Base-by-base conservation (phyloP, 2,797 vertebrate species). In the Myotis myotis region DNA sequence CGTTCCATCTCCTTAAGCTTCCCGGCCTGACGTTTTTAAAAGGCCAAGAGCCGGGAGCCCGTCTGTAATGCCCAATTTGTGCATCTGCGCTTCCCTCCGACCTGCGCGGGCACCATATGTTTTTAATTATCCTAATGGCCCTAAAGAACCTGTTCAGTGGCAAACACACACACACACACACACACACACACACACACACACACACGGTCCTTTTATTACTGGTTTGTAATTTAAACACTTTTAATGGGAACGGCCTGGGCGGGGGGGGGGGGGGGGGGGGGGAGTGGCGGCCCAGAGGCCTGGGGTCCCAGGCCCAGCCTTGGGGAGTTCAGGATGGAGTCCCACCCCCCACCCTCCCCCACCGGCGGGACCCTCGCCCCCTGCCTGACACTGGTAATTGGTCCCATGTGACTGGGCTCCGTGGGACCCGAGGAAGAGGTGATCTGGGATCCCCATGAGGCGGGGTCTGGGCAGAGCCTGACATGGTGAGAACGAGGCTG, bases 61-160 rank as follows among this genome's bases (percentile, higher is more conserved):
- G 98, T 98, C 98, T 98, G 98, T 98, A 98, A 98, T 98, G 98
- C 98, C 98, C 99, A 99, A 99, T 99, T 98, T 98, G 98, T 98
- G 98, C 99, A 99, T 99, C 99, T 99, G 98, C 74, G 97, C 98
- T 98, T 98, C 97, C 97, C 98, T 98, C 98, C 95, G 98, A 98
- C 98, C 98, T 97, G 98, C 97, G 96, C 97, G 98, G 98, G 98
- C 98, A 98, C 99, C 99, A 99, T 99, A 99, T 99, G 99, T 98
- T 99, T 99, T 99, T 99, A 99, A 99, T 99, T 99, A 99, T 98
- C 98, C 97, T 99, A 99, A 99, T 98, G 98, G 98, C 98, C 98
- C 99, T 98, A 99, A 99, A 99, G 98, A 99, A 99, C 99, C 99
- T 99, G 99, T 98, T 99, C 98, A 94, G 97, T 97, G 97, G 97